Conservation (phyloP, 2,113 vertebrate genomes). For the Peromyscus polionotus region DNA sequence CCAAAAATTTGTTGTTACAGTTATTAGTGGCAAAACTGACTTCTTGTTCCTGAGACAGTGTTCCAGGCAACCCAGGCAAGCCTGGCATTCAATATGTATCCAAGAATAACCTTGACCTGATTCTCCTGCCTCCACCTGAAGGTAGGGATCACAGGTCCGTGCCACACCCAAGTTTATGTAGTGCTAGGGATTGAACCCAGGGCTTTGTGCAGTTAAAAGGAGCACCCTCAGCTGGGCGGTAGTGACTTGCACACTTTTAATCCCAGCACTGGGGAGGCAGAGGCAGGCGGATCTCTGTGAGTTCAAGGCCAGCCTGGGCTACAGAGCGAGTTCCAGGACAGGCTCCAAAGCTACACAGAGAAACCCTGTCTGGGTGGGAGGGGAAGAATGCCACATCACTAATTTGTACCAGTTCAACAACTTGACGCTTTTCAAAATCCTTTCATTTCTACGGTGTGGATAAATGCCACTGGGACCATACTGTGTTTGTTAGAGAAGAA, state of each 20-base stretch:
- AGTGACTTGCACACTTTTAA: too few relatives aligned
- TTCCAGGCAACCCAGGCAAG: background rate
- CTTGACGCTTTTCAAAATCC: conserved; percentile 11
- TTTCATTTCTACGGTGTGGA: conserved; percentile 26
- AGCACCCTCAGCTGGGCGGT: background rate
- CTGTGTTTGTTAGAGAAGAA: conserved; percentile 60
- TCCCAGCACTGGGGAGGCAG: too few relatives aligned
- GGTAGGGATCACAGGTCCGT: fast-evolving
- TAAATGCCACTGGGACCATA: conserved; percentile 27
- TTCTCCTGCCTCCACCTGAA: background rate
- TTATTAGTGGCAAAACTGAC: background rate
- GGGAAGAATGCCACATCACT: background rate
- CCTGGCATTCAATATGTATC: background rate
- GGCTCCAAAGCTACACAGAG: too few relatives aligned
- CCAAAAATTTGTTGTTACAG: background rate
- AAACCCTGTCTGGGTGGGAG: too few relatives aligned
- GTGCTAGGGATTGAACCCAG: background rate
- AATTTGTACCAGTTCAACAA: background rate
- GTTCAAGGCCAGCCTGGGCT: too few relatives aligned
- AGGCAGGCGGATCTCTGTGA: too few relatives aligned
- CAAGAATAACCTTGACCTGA: background rate
- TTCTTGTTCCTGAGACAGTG: background rate
- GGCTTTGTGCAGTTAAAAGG: background rate
- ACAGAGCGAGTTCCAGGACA: too few relatives aligned
- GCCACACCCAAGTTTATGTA: background rate